Conservation (phyloP, 2,797 vertebrate genomes). For the Rachycentron canadum region DNA sequence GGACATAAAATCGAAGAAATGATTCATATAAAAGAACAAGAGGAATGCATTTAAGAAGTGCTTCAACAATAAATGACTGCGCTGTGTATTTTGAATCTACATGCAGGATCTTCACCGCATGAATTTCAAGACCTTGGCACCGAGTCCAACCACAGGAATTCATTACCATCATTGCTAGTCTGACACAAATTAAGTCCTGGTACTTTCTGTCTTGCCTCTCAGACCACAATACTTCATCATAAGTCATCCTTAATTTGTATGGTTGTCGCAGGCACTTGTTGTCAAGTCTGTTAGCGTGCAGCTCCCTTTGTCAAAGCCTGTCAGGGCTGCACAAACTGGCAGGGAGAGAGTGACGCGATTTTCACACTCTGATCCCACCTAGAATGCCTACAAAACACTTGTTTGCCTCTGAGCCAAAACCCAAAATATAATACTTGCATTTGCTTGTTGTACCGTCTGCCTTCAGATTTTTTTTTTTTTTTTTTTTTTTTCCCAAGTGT, state of each 20-base stretch:
- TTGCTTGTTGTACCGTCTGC: slow-evolving; percentile 22
- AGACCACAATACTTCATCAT: slow-evolving; percentile 85
- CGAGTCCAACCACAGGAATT: slow-evolving; percentile 83
- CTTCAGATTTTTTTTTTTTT: slow-evolving; percentile 10
- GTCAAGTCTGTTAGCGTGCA: slow-evolving; percentile 75
- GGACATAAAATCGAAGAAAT: slow-evolving; percentile 69
- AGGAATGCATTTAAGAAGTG: slow-evolving; percentile 51
- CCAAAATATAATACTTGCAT: slow-evolving; percentile 49
- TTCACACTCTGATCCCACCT: slow-evolving; percentile 66
- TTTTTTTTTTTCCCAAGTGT: slow-evolving; percentile 21
- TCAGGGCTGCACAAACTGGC: slow-evolving; percentile 59
- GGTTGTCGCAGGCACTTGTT: slow-evolving; percentile 80
- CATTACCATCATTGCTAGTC: slow-evolving; percentile 84
- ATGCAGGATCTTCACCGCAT: slow-evolving; percentile 66
- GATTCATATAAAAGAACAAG: slow-evolving; percentile 53
- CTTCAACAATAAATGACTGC: slow-evolving; percentile 52
- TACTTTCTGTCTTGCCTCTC: slow-evolving; percentile 80
- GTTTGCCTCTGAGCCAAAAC: slow-evolving; percentile 62
- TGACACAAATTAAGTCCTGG: slow-evolving; percentile 86
- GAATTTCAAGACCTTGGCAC: slow-evolving; percentile 77
- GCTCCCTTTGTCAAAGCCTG: slow-evolving; percentile 77
- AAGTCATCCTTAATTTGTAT: slow-evolving; percentile 84
- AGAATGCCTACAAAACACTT: slow-evolving; percentile 47
- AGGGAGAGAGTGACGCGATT: slow-evolving; percentile 43
- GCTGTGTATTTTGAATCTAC: slow-evolving; percentile 60